Conservation (phyloP, 2,888 invertebrate species). For the Drosophila borborema region DNA sequence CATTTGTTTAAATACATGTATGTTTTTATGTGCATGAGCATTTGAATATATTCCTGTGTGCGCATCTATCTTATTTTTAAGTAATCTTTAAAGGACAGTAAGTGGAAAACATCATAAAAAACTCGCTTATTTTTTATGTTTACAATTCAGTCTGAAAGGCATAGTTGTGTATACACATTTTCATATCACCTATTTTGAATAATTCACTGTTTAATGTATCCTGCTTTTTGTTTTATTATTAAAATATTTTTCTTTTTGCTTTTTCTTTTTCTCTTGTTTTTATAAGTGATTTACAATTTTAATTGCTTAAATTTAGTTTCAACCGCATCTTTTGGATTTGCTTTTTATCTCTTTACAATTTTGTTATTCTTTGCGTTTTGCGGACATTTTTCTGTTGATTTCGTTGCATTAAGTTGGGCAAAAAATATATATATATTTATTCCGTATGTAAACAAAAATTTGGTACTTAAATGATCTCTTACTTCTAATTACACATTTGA, state of each 20-base stretch:
- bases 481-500: constrained; percentile 74
- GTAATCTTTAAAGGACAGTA: constrained; percentile 71
- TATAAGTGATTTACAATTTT: constrained; percentile 64
- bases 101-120: constrained; percentile 78
- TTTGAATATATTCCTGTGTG: constrained; percentile 63
- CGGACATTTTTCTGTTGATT: constrained; percentile 74
- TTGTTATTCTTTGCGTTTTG: constrained; percentile 56
- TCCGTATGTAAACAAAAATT: constrained; percentile 73
- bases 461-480: constrained; percentile 74
- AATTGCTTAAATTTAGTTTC: constrained; percentile 57
- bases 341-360: constrained; percentile 40
- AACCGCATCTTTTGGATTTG: constrained; percentile 55
- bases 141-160: constrained; percentile 81
- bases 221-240: constrained; percentile 57
- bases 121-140: constrained; percentile 74
- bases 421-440: constrained; percentile 67
- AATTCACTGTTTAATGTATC: constrained; percentile 71
- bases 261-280: constrained; percentile 35
- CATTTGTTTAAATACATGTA: constrained; percentile 39
- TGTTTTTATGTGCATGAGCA: constrained; percentile 57
- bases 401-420: constrained; percentile 77
- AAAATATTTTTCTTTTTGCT: constrained; percentile 51
- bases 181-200: constrained; percentile 78
- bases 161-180: constrained; percentile 79
- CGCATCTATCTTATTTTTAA: constrained; percentile 65